phyloP scores from a whole-genome alignment of 2,113 vertebrate species.

The Todiramphus chloris region DNA sequence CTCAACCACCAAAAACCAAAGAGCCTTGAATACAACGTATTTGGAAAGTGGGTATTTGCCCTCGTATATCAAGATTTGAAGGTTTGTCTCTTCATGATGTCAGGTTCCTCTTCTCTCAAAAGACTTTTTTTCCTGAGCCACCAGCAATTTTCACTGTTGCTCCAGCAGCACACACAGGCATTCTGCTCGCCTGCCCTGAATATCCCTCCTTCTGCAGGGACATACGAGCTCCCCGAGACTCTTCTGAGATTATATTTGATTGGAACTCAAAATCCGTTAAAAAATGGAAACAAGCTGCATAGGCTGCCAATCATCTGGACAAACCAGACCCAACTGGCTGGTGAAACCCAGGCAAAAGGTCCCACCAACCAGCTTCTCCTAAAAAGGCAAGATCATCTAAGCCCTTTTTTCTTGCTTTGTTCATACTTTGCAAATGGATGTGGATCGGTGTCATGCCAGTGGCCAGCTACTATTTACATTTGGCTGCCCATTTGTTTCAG shows the following conservation, averaged over 20 bases:
- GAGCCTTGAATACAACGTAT: not conserved
- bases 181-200: not conserved
- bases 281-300: not conserved
- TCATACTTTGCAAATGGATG: not conserved
- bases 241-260: not conserved
- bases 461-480: not conserved
- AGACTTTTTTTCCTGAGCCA: not conserved
- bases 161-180: not conserved
- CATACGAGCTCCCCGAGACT: not conserved
- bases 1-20: not conserved
- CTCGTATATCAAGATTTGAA: not conserved
- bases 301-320: not conserved
- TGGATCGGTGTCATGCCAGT: fast-evolving
- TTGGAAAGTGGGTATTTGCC: not conserved
- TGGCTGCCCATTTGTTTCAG: not conserved
- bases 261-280: not conserved
- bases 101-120: not conserved
- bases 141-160: not conserved
- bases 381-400: not conserved
- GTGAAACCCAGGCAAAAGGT: not conserved
- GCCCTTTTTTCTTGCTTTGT: not conserved
- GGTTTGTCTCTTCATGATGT: not conserved
- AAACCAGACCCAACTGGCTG: not conserved
- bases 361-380: not conserved
- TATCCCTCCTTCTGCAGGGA: not conserved